Evolutionary conservation across 2,888 invertebrate genomes (phyloP).

Genomic region (Ophioninae sp.): DNA sequence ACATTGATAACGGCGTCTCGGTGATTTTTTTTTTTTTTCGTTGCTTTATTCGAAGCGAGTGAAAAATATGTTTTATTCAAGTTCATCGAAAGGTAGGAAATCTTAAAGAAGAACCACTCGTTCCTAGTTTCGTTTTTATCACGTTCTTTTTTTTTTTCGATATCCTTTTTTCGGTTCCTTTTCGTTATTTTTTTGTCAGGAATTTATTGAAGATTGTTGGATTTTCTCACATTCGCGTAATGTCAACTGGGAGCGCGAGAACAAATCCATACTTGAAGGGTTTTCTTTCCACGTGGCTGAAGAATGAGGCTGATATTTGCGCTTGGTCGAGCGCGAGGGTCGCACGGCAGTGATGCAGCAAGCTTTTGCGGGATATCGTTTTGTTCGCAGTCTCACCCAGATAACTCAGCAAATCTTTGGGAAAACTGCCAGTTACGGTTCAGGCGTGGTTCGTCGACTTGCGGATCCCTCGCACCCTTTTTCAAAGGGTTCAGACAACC

Average conservation of each 20-base stretch:
- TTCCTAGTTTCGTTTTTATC: too few relatives aligned
- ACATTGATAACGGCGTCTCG: too few relatives aligned
- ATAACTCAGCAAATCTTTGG: constrained; percentile 45
- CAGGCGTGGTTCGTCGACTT: constrained; percentile 10
- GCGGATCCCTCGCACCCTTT: neutral
- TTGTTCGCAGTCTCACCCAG: constrained; percentile 16
- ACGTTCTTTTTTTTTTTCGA: too few relatives aligned
- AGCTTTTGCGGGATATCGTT: constrained; percentile 25
- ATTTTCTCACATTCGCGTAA: constrained; percentile 21
- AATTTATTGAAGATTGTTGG: neutral
- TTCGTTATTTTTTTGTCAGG: neutral
- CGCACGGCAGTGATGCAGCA: constrained; percentile 23
- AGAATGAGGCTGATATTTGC: constrained; percentile 53
- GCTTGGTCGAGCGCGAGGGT: constrained; percentile 52
- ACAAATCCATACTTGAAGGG: constrained; percentile 24
- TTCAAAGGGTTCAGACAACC: neutral
- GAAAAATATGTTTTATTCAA: too few relatives aligned
- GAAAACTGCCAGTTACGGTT: constrained; percentile 35
- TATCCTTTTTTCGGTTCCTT: too few relatives aligned
- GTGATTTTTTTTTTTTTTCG: too few relatives aligned
- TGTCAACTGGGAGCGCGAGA: constrained; percentile 3
- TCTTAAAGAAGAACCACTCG: too few relatives aligned
- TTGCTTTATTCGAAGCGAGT: too few relatives aligned
- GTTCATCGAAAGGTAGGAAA: too few relatives aligned
- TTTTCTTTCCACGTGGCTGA: constrained; percentile 48